These are phyloP conservation scores for Polypedilum pembai DNA, from an alignment of 1,140 invertebrate genomes.

Conservation along the genomic window DNA sequence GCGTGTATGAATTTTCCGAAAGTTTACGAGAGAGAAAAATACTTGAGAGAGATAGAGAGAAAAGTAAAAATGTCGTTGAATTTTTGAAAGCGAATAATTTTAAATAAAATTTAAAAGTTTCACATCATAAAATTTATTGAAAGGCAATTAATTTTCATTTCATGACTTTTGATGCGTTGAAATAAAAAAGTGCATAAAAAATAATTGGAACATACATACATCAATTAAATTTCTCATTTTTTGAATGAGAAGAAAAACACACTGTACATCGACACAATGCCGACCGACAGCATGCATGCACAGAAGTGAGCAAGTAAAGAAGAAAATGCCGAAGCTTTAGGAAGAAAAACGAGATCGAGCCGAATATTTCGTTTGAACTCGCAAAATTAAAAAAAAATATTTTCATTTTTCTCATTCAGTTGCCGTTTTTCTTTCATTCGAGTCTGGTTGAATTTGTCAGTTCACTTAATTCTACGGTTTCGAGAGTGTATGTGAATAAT, in stretches of 20 bases:
- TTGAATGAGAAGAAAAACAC: neutral
- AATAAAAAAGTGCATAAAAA: neutral
- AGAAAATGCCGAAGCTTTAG: neutral
- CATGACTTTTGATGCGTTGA: neutral
- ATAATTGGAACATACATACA: neutral
- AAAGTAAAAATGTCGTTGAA: neutral
- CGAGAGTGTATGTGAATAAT: too few relatives aligned
- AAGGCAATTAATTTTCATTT: neutral
- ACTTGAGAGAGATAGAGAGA: neutral
- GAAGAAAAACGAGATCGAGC: conserved; percentile 1
- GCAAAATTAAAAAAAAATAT: neutral
- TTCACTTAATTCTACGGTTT: too few relatives aligned
- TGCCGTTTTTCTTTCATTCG: conserved; percentile 16
- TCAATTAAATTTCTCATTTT: neutral
- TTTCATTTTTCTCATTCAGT: conserved; percentile 22
- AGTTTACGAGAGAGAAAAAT: too few relatives aligned
- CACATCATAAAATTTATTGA: neutral
- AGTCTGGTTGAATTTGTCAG: neutral
- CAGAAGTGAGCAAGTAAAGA: too few relatives aligned
- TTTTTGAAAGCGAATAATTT: neutral
- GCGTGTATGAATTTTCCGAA: neutral
- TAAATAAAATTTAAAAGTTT: neutral
- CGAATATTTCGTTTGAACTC: neutral
- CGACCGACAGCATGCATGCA: neutral
- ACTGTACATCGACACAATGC: neutral